Percentiles rank a stretch among this genome's conserved stretches.
Conservation (phyloP, 2,113 vertebrate genomes). For the Ivindomyrus marchei region DNA sequence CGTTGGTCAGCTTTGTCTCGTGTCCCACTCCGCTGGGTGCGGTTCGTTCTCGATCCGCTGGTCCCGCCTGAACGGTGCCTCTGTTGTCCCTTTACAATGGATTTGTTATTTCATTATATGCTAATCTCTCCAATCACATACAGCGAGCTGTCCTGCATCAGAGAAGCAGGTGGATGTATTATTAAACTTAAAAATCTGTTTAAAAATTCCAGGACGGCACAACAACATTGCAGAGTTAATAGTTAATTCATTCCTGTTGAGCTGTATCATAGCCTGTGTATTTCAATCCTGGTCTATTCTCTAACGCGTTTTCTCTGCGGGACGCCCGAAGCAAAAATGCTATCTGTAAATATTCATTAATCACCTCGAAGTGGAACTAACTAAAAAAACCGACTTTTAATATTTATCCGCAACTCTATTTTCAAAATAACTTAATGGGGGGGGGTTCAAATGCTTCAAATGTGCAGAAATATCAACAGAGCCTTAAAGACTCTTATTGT, state of each 20-base stretch:
- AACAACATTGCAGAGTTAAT: neutral
- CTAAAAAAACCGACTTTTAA: neutral
- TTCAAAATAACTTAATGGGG: too few relatives aligned
- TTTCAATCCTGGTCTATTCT: neutral
- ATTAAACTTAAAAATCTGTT: neutral
- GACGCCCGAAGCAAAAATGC: neutral
- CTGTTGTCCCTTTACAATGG: constrained; percentile 23
- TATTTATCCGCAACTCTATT: too few relatives aligned
- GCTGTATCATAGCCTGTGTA: neutral
- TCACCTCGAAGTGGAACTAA: neutral
- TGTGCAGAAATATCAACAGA: too few relatives aligned
- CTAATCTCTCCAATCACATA: constrained; percentile 23
- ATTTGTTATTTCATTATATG: constrained; percentile 28
- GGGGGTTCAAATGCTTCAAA: too few relatives aligned
- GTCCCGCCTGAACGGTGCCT: constrained; percentile 19
- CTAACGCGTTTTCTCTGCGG: neutral
- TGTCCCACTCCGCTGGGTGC: neutral
- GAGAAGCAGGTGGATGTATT: neutral
- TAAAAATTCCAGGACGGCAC: neutral
- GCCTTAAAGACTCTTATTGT: too few relatives aligned
- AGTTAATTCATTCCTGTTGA: neutral
- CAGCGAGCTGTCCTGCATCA: constrained; percentile 11
- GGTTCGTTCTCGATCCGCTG: neutral
- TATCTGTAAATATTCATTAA: neutral
- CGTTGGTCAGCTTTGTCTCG: neutral